These are phyloP conservation scores for Tympanoctomys barrerae DNA, from an alignment of 2,797 vertebrate species.

Conservation along the genomic window DNA sequence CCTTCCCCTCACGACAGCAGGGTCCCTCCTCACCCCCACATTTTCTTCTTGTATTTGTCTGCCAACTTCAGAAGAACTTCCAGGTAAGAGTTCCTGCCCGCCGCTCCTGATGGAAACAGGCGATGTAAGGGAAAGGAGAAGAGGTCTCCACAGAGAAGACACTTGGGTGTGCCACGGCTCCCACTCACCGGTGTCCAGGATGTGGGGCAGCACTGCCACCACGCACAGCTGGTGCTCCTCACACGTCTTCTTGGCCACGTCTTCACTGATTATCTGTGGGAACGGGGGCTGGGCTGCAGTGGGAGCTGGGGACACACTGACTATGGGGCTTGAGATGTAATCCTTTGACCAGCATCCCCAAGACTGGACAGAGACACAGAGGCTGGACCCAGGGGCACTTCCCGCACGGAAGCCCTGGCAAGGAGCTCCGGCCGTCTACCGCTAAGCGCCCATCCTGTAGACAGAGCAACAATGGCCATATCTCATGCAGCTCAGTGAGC, in stretches of 20 bases:
- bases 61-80: constrained; percentile 96
- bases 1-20: fast-evolving
- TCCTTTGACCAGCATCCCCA: not conserved
- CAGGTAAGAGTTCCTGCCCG: constrained; percentile 95
- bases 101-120: constrained; percentile 90
- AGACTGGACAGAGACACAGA: not conserved
- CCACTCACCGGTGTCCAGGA: constrained; percentile 95
- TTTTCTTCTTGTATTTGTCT: constrained; percentile 99
- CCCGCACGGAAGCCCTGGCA: fast-evolving
- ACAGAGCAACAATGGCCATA: not conserved
- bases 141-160: fast-evolving
- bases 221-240: constrained; percentile 97
- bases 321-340: not conserved
- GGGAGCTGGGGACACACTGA: not conserved
- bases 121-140: not conserved
- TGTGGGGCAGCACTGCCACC: constrained; percentile 96
- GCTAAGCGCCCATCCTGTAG: not conserved
- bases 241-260: constrained; percentile 93
- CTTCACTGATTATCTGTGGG: constrained; percentile 92
- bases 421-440: fast-evolving
- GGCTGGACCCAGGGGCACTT: not conserved
- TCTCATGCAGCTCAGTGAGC: not conserved
- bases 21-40: constrained; percentile 95
- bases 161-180: not conserved
- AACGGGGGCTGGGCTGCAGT: not conserved